Conservation (phyloP, 2,113 vertebrate genomes). For the Todiramphus chloris region DNA sequence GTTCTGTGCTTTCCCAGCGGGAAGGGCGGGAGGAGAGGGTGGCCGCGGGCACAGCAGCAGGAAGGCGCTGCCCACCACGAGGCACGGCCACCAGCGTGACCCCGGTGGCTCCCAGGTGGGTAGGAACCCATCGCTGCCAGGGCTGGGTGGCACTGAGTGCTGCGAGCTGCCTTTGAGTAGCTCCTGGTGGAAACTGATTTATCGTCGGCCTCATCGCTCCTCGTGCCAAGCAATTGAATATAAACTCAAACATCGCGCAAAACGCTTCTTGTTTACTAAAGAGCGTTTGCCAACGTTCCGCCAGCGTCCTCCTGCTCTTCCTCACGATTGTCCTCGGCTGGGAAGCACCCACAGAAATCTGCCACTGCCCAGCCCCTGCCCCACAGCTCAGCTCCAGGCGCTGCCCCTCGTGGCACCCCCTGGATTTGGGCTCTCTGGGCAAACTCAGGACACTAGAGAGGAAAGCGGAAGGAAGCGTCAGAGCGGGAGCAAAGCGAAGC, state of each 20-base stretch:
- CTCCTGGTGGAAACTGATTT: not conserved
- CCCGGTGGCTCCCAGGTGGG: not conserved
- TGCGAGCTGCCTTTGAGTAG: not conserved
- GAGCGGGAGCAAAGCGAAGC: not conserved
- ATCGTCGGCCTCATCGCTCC: not conserved
- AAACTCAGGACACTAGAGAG: not conserved
- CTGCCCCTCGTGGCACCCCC: not conserved
- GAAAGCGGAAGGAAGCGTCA: not conserved
- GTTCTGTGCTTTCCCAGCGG: fast-evolving
- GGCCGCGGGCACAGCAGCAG: not conserved
- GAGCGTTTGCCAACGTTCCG: not conserved
- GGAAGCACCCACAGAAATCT: not conserved
- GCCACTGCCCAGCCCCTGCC: not conserved
- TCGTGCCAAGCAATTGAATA: not conserved
- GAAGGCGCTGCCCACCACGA: not conserved
- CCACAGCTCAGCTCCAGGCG: not conserved
- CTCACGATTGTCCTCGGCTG: not conserved
- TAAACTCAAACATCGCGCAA: not conserved
- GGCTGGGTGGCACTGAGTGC: not conserved
- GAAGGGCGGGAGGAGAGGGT: not conserved
- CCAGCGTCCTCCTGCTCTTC: not conserved
- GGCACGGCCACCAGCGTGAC: fast-evolving
- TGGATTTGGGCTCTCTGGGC: not conserved
- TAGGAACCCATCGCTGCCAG: not conserved
- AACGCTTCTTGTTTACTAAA: not conserved